phyloP scores from a whole-genome alignment of 2,797 vertebrate genomes.

The Paramormyrops hopkinsi region DNA sequence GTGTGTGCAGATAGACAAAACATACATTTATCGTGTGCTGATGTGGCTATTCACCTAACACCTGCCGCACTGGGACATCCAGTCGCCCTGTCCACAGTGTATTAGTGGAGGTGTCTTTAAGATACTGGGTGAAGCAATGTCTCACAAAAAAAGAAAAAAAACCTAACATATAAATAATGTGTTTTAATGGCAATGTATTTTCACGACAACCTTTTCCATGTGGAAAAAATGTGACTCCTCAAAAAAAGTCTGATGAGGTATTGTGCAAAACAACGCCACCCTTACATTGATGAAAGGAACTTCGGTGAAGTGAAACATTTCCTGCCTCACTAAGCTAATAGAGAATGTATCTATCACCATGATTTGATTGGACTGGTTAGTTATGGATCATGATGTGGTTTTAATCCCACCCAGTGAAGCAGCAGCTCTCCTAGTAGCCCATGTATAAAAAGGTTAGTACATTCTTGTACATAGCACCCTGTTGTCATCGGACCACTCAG shows the following conservation, averaged over 20 bases:
- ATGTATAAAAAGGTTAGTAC: not conserved
- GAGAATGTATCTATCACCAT: not conserved
- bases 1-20: not conserved
- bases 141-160: constrained; percentile 37
- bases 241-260: not conserved
- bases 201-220: not conserved
- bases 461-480: not conserved
- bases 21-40: not conserved
- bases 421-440: not conserved
- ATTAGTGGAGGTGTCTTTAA: not conserved
- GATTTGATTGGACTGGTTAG: not conserved
- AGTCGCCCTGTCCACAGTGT: not conserved
- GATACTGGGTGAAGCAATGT: not conserved
- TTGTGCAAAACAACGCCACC: not conserved
- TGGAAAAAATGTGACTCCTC: constrained; percentile 37
- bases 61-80: not conserved
- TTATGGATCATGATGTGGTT: not conserved
- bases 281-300: not conserved
- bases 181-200: constrained; percentile 42
- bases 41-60: not conserved
- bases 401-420: not conserved
- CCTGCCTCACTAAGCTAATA: not conserved
- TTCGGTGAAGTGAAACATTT: not conserved
- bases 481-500: not conserved
- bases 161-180: constrained; percentile 49